Evolutionary conservation across 2,888 invertebrate genomes (phyloP).

Genomic region (Lepidonotus clava): DNA sequence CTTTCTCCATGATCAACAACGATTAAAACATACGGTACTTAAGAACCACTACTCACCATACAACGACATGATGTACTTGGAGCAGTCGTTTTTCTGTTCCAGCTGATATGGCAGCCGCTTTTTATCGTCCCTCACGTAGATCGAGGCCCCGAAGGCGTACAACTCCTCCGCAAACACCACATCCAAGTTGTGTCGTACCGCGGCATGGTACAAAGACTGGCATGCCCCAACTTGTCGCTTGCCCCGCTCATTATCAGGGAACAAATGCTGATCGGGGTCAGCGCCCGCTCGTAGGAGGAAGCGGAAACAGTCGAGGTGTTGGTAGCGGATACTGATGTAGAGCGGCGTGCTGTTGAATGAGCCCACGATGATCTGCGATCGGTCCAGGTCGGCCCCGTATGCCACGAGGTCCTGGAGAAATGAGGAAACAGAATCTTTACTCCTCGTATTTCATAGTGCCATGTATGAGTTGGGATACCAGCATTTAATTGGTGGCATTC

Average conservation of each 20-base stretch:
- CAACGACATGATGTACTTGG: neutral
- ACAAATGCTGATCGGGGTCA: slow-evolving; percentile 53
- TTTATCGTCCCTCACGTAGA: slow-evolving; percentile 58
- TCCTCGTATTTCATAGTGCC: too few species aligned
- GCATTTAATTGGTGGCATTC: too few species aligned
- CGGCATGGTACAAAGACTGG: slow-evolving; percentile 62
- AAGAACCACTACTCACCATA: neutral
- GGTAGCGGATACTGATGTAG: slow-evolving; percentile 63
- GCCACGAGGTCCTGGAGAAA: slow-evolving; percentile 62
- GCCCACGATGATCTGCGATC: slow-evolving; percentile 46
- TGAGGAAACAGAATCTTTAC: too few species aligned
- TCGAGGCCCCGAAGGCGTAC: slow-evolving; percentile 61
- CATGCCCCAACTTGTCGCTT: neutral
- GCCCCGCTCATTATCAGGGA: neutral
- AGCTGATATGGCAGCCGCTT: slow-evolving; percentile 52
- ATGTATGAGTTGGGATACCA: too few species aligned
- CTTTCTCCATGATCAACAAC: too few species aligned
- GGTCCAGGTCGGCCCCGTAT: slow-evolving; percentile 63
- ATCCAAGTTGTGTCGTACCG: slow-evolving; percentile 57
- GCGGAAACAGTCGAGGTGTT: slow-evolving; percentile 62
- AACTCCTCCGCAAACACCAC: slow-evolving; percentile 57
- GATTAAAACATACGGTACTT: too few species aligned
- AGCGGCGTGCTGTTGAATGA: slow-evolving; percentile 62
- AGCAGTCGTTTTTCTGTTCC: neutral
- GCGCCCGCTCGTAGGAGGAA: slow-evolving; percentile 60